Evolutionary conservation across 2,797 vertebrate species (phyloP), one percentile per base, ranked within the genome.

Genomic region (Acrossocheilus fasciatus): DNA sequence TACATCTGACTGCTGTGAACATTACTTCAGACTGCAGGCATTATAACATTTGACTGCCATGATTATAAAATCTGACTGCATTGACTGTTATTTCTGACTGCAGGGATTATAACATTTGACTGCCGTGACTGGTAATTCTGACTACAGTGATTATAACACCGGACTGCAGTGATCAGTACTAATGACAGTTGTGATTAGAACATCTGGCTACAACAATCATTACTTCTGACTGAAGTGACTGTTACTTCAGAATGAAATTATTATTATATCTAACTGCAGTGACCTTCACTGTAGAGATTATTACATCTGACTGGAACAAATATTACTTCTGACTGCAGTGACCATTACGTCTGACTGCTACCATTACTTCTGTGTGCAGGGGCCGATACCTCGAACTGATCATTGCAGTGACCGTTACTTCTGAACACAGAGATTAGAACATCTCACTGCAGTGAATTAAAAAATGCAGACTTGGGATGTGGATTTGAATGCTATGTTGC

Each of bases 1-100:
- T 2, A 45, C 6, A 7, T 43, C 2, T 45, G 12, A 73, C 23
- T 45, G 9, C 15, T 0, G 4, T 11, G n/a, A 62, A 1, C 2
- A 0, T 62, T 0, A 26, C n/a, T 3, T 1, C 3, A 15, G 20
- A 41, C 6, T n/a, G 50, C 11, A 39, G 2, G 2, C 2, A 41
- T n/a, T 23, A 8, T 39, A n/a, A 39, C 5, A 6, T 18, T 0
- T 57, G 26, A 77, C 52, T 26, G 6, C 18, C 9, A 0, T 0
- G 8, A 15, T n/a, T 12, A 8, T n/a, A 14, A 43, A 11, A 43
- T n/a, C 5, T 43, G 2, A 72, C 41, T 72, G 8, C 8, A 2
- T 3, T 26, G n/a, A 30, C 4, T 0, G 2, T 64, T 6, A 30
- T 12, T 5, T 30, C 62, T 30, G 7, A 36, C 34, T 36, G 15